Percentiles rank a stretch among this genome's conserved stretches.
Evolutionary conservation across 92 coral and sea anemone species (phyloP).

Genomic region (Epizoanthus ramosus): DNA sequence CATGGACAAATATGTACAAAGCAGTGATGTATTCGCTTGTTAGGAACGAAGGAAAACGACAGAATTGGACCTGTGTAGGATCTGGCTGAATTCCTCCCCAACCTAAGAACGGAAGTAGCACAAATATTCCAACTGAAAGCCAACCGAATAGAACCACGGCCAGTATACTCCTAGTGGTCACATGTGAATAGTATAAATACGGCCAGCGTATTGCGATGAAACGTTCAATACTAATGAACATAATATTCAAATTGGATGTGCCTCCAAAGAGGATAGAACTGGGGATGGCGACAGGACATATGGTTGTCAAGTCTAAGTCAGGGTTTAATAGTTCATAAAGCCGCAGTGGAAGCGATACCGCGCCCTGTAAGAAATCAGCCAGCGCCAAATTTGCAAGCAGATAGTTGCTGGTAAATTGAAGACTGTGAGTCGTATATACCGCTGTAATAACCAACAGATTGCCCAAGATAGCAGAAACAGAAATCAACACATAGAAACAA

Average conservation of each 20-base stretch:
- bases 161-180: conserved; percentile 45
- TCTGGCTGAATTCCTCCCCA: conserved; percentile 51
- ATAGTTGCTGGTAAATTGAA: conserved; percentile 69
- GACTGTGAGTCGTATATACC: conserved; percentile 46
- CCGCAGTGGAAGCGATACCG: conserved; percentile 70
- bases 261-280: conserved; percentile 72
- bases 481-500: conserved; percentile 49
- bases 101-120: conserved; percentile 61
- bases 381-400: conserved; percentile 73
- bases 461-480: conserved; percentile 61
- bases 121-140: conserved; percentile 52
- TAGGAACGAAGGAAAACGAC: conserved; percentile 70
- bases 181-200: conserved; percentile 61
- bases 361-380: conserved; percentile 75
- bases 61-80: conserved; percentile 10
- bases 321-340: conserved; percentile 50
- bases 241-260: conserved; percentile 69
- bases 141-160: conserved; percentile 44
- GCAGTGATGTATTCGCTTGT: conserved; percentile 53
- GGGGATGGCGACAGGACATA: conserved; percentile 63
- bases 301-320: conserved; percentile 10
- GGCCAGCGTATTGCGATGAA: conserved; percentile 73
- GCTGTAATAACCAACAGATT: conserved; percentile 71
- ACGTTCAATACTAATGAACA: conserved; percentile 75
- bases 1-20: conserved; percentile 60